Evolutionary conservation across 2,888 invertebrate species (phyloP).

Genomic region (Philonicus albiceps): DNA sequence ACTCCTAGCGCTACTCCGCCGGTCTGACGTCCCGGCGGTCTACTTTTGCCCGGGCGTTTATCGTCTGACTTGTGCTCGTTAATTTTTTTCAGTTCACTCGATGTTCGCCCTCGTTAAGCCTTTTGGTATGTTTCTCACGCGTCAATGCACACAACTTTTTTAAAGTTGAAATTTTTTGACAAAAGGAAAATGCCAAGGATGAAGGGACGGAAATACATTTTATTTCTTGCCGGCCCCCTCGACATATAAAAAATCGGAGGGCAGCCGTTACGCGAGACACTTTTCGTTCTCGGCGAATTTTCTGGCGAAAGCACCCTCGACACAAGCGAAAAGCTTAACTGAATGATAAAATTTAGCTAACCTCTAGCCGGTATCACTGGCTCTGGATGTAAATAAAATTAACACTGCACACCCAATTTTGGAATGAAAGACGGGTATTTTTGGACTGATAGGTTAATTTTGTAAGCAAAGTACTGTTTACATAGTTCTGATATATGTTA

Average conservation of each 20-base stretch:
- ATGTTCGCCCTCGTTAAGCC: conserved; percentile 32
- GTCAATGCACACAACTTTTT: conserved; percentile 45
- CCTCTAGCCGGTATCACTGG: not conserved
- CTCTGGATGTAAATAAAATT: not conserved
- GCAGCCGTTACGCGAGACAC: not conserved
- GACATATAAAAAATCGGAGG: not conserved
- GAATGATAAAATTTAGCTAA: conserved; percentile 17
- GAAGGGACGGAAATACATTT: conserved; percentile 21
- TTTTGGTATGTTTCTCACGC: conserved; percentile 47
- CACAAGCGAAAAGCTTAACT: conserved; percentile 31
- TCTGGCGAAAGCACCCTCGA: conserved; percentile 27
- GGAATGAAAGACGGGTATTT: not conserved
- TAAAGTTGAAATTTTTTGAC: conserved; percentile 3
- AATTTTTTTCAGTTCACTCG: conserved; percentile 28
- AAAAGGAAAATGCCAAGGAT: conserved; percentile 8
- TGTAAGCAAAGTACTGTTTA: too few species aligned
- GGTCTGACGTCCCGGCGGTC: conserved; percentile 37
- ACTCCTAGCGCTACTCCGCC: not conserved
- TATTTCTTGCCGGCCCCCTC: not conserved
- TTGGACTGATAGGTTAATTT: too few species aligned
- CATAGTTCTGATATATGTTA: too few species aligned
- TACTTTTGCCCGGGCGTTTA: conserved; percentile 40
- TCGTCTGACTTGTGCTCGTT: conserved; percentile 38
- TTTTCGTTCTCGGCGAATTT: not conserved
- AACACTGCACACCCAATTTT: not conserved